phyloP scores from a whole-genome alignment of 2,888 invertebrate species.

The Lutraria lutraria region DNA sequence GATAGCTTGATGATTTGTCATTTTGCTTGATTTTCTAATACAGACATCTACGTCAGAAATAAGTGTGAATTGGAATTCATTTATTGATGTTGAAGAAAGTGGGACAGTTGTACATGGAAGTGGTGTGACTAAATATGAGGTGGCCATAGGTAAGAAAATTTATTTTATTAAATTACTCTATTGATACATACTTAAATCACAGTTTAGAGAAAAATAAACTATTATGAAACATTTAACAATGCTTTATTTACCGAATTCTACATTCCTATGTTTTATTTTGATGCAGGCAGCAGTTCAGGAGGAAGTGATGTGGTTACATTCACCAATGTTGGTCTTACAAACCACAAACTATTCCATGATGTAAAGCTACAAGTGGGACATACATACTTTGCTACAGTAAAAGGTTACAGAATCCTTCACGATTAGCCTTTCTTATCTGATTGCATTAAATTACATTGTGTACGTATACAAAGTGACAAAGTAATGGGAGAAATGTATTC shows the following conservation, averaged over 20 bases:
- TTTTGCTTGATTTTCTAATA: background rate
- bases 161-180: too few relatives aligned
- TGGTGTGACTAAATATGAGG: slow-evolving; percentile 67
- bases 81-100: slow-evolving; percentile 71
- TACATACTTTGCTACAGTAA: slow-evolving; percentile 72
- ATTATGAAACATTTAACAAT: too few relatives aligned
- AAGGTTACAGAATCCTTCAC: too few relatives aligned
- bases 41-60: slow-evolving; percentile 66
- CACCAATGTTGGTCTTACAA: slow-evolving; percentile 71
- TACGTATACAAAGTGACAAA: background rate
- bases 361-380: slow-evolving; percentile 72
- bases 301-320: slow-evolving; percentile 71
- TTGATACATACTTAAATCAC: too few relatives aligned
- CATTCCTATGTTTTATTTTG: background rate
- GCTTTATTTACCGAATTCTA: too few relatives aligned
- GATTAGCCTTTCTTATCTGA: background rate
- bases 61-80: slow-evolving; percentile 69
- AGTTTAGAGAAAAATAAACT: too few relatives aligned
- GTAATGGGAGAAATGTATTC: too few relatives aligned
- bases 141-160: slow-evolving; percentile 71
- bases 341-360: slow-evolving; percentile 69
- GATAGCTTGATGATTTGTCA: too few relatives aligned
- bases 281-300: slow-evolving; percentile 67
- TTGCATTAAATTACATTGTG: too few relatives aligned
- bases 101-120: slow-evolving; percentile 55